Evolutionary conservation across 1,140 invertebrate species (phyloP).

Genomic region (Zeugodacus cucurbitae): DNA sequence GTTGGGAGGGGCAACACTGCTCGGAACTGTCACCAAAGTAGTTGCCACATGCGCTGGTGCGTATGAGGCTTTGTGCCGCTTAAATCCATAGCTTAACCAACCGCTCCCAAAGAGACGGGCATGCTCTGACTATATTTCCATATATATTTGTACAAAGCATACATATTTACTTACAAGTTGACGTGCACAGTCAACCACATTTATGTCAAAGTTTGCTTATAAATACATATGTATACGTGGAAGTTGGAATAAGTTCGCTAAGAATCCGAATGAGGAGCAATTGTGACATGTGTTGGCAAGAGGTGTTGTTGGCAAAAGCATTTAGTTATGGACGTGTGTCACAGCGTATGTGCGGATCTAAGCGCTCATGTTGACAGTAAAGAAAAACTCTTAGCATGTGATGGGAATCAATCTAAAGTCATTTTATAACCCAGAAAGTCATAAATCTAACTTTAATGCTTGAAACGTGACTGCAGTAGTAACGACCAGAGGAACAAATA

Average conservation of each 20-base stretch:
- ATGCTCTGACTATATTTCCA: not conserved
- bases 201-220: not conserved
- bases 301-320: not conserved
- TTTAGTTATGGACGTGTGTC: not conserved
- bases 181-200: not conserved
- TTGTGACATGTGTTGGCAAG: not conserved
- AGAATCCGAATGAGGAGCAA: slow-evolving; percentile 3
- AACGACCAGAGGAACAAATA: not conserved
- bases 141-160: not conserved
- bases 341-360: not conserved
- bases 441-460: slow-evolving; percentile 67
- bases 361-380: not conserved
- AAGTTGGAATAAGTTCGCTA: not conserved
- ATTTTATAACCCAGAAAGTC: slow-evolving; percentile 66
- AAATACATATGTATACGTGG: not conserved
- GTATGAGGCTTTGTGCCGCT: not conserved
- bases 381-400: slow-evolving; percentile 65
- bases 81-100: slow-evolving; percentile 19
- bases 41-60: slow-evolving; percentile 5
- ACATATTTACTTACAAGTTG: not conserved
- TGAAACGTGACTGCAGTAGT: slow-evolving; percentile 64
- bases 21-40: slow-evolving; percentile 25
- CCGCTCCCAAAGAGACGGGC: not conserved
- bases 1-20: not conserved
- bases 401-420: slow-evolving; percentile 66